These are phyloP conservation scores for Meriones psammophilus DNA, from an alignment of 2,797 vertebrate genomes.

Conservation along the genomic window DNA sequence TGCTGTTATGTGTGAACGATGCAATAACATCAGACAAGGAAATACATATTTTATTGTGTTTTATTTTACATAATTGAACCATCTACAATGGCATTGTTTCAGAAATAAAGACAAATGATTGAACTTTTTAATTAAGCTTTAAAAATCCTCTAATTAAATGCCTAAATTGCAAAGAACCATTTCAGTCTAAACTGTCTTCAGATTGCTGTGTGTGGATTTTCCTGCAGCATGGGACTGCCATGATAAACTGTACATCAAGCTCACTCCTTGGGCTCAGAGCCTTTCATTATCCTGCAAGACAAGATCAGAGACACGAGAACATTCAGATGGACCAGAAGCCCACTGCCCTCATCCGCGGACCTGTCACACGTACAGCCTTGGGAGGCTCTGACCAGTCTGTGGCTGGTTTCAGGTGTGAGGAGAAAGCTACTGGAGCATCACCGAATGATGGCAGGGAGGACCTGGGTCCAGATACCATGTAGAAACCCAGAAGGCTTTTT, in stretches of 20 bases:
- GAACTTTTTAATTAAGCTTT: constrained; percentile 91
- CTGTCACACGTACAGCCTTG: neutral
- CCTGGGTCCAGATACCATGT: neutral
- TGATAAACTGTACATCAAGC: constrained; percentile 83
- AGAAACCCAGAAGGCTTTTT: neutral
- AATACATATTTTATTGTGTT: constrained; percentile 82
- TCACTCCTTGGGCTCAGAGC: constrained; percentile 81
- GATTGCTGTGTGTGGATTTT: constrained; percentile 86
- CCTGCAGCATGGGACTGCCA: constrained; percentile 80
- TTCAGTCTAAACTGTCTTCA: constrained; percentile 86
- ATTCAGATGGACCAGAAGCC: constrained; percentile 83
- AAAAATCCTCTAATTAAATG: constrained; percentile 89
- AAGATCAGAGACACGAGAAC: constrained; percentile 66
- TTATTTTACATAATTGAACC: constrained; percentile 86
- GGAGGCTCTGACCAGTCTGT: neutral
- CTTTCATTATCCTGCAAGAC: constrained; percentile 84
- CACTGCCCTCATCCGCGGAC: constrained; percentile 41
- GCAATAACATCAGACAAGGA: constrained; percentile 81
- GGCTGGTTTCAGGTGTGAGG: neutral
- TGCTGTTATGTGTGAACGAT: constrained; percentile 79
- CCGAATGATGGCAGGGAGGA: neutral
- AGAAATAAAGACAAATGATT: constrained; percentile 88
- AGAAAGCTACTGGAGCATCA: neutral
- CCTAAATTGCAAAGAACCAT: constrained; percentile 87
- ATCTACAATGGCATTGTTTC: constrained; percentile 75